These are phyloP conservation scores for Colletes gigas DNA, from an alignment of 1,140 invertebrate species.

Conservation along the genomic window DNA sequence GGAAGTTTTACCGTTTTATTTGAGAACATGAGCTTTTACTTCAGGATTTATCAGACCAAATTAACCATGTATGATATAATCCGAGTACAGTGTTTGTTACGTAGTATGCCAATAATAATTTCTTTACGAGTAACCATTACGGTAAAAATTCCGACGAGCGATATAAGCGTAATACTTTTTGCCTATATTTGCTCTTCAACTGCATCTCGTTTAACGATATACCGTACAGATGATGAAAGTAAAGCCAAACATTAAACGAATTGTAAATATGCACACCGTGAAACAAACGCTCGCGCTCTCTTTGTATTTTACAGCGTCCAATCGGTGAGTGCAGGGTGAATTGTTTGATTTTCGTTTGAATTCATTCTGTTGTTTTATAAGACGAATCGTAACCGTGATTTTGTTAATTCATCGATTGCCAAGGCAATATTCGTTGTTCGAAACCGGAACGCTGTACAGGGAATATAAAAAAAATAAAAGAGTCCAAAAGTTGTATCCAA, in stretches of 20 bases:
- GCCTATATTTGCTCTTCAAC: neutral
- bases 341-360: slow-evolving; percentile 19
- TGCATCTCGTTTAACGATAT: neutral
- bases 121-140: too few species aligned
- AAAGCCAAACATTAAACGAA: slow-evolving; percentile 9
- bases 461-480: too few species aligned
- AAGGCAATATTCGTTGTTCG: too few species aligned
- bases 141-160: too few species aligned
- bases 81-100: too few species aligned
- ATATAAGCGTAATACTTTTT: neutral
- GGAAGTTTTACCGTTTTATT: too few species aligned
- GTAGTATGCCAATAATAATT: too few species aligned
- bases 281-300: neutral
- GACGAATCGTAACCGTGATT: neutral
- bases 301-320: slow-evolving; percentile 18
- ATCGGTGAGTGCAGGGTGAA: slow-evolving; percentile 22
- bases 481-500: too few species aligned
- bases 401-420: neutral
- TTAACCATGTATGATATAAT: too few species aligned
- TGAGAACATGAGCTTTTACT: too few species aligned
- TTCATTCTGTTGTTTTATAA: neutral
- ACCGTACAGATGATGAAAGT: neutral
- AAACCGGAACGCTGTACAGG: too few species aligned
- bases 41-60: too few species aligned
- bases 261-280: slow-evolving; percentile 7